Evolutionary conservation across 2,113 vertebrate species (phyloP), one percentile per base, ranked within the genome.

Genomic region (Ceuthmochares aereus): DNA sequence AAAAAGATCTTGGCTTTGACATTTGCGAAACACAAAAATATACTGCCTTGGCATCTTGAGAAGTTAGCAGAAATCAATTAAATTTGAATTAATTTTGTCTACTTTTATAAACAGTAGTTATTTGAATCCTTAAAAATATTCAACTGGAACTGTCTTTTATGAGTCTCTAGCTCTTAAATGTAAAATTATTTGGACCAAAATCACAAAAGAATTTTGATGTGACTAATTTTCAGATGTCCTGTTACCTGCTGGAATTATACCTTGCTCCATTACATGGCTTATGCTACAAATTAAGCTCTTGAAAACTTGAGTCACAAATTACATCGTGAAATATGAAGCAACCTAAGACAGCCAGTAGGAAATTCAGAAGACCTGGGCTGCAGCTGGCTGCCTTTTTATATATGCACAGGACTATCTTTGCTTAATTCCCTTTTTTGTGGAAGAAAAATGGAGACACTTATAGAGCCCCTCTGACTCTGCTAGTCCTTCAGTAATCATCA

Each of bases 1-100:
- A 79, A 94, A 95, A 94, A 94, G 78, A 85, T 94, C 78, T 90
- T 88, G 79, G 34, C 51, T 95, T 87, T 87, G 59, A 47, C 18
- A 55, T 90, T 95, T 93, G 42, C 68, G 80, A 93, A 86, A 90
- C 26, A 80, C 37, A 67, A 93, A 96, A 96, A 94, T 95, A 91
- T 59, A 74, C 72, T 32, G 42, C 68, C 36, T 95, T 89, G 52
- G 34, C 69, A 84, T 25, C 18, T 15, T 67, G 21, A 95, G 75
- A 80, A 92, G 51, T 63, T 93, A 92, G 78, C 51, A 90, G 66
- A 91, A 95, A 93, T 37, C 1, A 14, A 76, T 67, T 47, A 77
- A 94, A 77, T 81, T 86, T 86, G 17, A 52, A 93, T 96, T 93
- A 8, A 63, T 77, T 94, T 90, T 94, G 17, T 55, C 47, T 40